Evolutionary conservation across 2,797 vertebrate genomes (phyloP).

Genomic region (Pipistrellus pygmaeus): DNA sequence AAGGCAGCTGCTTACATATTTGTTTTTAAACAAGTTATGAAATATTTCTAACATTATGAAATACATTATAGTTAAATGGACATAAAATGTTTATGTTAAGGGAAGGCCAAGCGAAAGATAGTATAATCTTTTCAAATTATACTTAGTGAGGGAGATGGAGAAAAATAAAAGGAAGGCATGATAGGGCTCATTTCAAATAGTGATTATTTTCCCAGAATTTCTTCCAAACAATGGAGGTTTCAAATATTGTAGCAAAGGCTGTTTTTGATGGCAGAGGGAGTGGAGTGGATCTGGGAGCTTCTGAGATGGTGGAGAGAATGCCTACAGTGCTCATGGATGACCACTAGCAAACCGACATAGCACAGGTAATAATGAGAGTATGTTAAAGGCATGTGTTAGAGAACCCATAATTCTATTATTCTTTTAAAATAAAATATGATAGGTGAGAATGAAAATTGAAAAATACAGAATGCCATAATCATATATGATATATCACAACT

Average conservation of each 20-base stretch:
- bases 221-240: constrained; percentile 12
- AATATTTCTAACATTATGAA: not conserved
- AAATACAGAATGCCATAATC: constrained; percentile 60
- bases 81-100: not conserved
- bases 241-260: constrained; percentile 55
- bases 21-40: not conserved
- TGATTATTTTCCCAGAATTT: constrained; percentile 51
- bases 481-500: constrained; percentile 61
- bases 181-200: not conserved
- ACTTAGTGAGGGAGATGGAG: not conserved
- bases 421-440: constrained; percentile 56
- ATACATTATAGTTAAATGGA: not conserved
- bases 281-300: not conserved
- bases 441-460: constrained; percentile 50
- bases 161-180: not conserved
- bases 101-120: not conserved
- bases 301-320: not conserved
- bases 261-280: constrained; percentile 33
- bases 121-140: not conserved
- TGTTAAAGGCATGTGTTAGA: not conserved
- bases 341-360: not conserved
- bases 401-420: constrained; percentile 10
- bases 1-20: not conserved
- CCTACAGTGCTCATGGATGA: not conserved
- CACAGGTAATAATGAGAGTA: not conserved